Percentiles rank a stretch among this genome's conserved stretches.
phyloP scores from a whole-genome alignment of 2,888 invertebrate genomes.

The Mimachlamys varia region DNA sequence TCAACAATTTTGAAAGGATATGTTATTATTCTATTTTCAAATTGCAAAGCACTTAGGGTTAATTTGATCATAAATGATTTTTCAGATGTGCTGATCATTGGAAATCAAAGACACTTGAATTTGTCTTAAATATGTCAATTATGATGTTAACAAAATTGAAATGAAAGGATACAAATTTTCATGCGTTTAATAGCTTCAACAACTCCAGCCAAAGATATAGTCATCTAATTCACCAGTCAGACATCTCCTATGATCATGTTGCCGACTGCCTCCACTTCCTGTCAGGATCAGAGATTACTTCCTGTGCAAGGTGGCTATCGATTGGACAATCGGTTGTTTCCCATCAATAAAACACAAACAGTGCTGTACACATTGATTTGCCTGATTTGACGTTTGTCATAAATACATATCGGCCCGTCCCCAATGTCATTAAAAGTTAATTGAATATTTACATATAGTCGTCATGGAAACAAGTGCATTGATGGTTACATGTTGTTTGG shows the following conservation, averaged over 20 bases:
- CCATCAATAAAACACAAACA: not conserved
- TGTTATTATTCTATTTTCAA: too few relatives aligned
- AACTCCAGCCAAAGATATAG: not conserved
- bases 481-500: not conserved
- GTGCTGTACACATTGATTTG: not conserved
- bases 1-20: too few relatives aligned
- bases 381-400: not conserved
- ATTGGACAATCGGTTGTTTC: not conserved
- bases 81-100: too few relatives aligned
- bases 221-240: not conserved
- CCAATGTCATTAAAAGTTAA: constrained; percentile 14
- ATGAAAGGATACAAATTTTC: not conserved
- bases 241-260: not conserved
- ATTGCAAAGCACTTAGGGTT: too few relatives aligned
- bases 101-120: too few relatives aligned
- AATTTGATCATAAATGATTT: too few relatives aligned
- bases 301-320: not conserved
- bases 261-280: not conserved
- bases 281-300: not conserved
- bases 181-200: not conserved
- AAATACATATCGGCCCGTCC: not conserved
- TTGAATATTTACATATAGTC: not conserved
- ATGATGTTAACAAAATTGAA: not conserved
- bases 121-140: too few relatives aligned
- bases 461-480: not conserved